Evolutionary conservation across 2,888 invertebrate species (phyloP).

Genomic region (Drosophila vallismaia): DNA sequence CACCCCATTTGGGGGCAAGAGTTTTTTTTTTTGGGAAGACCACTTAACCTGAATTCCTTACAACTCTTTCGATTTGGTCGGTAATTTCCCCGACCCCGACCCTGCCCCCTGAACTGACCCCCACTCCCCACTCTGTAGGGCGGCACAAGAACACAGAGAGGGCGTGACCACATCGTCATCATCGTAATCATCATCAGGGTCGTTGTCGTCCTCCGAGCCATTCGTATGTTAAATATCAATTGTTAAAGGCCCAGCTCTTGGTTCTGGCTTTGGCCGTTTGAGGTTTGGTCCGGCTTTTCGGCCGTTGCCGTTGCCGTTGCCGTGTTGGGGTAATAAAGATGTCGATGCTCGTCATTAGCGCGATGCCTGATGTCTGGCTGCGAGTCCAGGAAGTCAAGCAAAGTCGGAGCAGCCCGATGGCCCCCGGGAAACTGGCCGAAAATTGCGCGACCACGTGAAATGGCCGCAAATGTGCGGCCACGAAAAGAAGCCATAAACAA

Average conservation of each 20-base stretch:
- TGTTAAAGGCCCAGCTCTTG: constrained; percentile 25
- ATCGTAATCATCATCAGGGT: constrained; percentile 17
- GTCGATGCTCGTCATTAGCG: constrained; percentile 46
- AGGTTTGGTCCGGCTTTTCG: too few species aligned
- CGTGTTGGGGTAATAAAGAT: constrained; percentile 43
- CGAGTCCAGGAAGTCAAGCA: not conserved
- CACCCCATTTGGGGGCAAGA: not conserved
- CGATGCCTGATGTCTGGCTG: not conserved
- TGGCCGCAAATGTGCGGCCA: constrained; percentile 37
- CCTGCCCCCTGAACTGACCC: not conserved
- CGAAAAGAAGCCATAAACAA: constrained; percentile 52
- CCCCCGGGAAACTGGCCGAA: constrained; percentile 13
- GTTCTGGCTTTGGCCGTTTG: not conserved
- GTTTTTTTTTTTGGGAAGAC: not conserved
- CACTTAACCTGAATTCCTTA: constrained; percentile 5
- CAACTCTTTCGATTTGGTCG: not conserved
- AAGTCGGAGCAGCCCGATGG: too few species aligned
- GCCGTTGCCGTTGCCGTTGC: not conserved
- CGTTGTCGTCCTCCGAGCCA: constrained; percentile 21
- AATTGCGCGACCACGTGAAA: constrained; percentile 35
- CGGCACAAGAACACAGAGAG: constrained; percentile 25
- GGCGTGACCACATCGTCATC: constrained; percentile 17
- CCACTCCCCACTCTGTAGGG: not conserved
- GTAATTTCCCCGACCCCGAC: not conserved
- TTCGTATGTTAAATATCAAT: constrained; percentile 53